Evolutionary conservation across 2,113 vertebrate species (phyloP).

Genomic region (Procavia capensis): DNA sequence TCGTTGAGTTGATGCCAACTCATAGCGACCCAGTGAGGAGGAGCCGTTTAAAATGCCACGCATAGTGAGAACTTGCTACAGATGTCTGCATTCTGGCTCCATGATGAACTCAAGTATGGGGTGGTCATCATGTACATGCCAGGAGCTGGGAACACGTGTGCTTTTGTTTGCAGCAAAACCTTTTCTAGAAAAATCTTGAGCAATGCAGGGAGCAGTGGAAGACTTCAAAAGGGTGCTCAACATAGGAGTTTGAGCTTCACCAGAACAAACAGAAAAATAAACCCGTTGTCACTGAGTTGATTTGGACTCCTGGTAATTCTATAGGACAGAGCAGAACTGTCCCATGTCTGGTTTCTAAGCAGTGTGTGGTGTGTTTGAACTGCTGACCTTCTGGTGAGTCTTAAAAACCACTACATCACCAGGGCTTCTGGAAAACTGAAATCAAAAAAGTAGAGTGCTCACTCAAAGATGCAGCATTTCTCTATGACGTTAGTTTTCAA

Average conservation of each 20-base stretch:
- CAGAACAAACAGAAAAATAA: no score
- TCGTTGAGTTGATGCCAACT: no score
- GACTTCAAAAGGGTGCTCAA: neutral
- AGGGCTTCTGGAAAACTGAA: no score
- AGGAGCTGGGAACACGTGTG: neutral
- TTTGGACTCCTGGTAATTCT: no score
- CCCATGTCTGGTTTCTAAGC: no score
- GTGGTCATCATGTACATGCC: neutral
- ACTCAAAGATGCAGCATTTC: neutral
- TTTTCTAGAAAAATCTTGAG: constrained; percentile 47
- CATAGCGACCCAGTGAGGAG: no score
- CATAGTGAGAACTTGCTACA: neutral
- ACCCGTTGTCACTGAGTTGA: no score
- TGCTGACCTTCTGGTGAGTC: no score
- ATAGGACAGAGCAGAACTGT: no score
- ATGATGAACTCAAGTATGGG: constrained; percentile 46
- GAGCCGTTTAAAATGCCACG: neutral
- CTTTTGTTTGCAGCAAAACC: constrained; percentile 40
- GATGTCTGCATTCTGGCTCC: neutral
- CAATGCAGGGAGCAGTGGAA: neutral
- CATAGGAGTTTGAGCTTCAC: neutral
- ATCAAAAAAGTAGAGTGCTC: neutral
- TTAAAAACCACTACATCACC: no score
- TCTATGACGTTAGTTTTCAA: constrained; percentile 22
- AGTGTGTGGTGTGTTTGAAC: no score